Evolutionary conservation across 2,797 vertebrate species (phyloP), one percentile per base, ranked within the genome.

Genomic region (Anableps anableps): DNA sequence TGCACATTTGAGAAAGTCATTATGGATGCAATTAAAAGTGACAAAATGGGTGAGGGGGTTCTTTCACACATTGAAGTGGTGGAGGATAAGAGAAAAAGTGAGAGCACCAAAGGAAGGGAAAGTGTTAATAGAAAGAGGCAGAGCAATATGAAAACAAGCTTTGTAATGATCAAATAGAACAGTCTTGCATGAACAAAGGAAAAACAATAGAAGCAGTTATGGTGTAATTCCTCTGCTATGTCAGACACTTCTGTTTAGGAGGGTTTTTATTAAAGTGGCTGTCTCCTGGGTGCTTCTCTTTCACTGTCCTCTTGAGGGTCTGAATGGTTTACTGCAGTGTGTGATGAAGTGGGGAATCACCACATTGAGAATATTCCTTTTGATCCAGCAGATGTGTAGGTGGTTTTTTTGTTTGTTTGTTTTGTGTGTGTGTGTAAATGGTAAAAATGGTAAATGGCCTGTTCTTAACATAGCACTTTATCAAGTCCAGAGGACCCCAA

Each of bases 221-320:
- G 66, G 75, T 86, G 88, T 94, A 93, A 95, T 95, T 94, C 91
- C 92, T 92, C 88, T 93, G 84, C 82, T 91, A 87, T 91, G 91
- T 86, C 90, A 93, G 91, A 92, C 93, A 92, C 91, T 88, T 89
- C 86, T 74, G 82, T 87, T 94, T 93, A 88, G 85, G 86, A 91
- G 85, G 64, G 82, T 89, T 93, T 93, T 95, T 95, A 94, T 95
- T 95, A 94, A 95, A 94, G 89, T 75, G 78, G 83, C 85, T 85
- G 80, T 89, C 87, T 91, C 89, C 82, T 31, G 31, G 78, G 89
- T 90, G 87, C 81, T 81, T 80, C 84, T 87, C 80, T 87, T 92
- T 92, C 90, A 90, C 83, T 83, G 85, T 82, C 81, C 90, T 91
- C 93, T 89, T 64, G 88, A 92, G 94, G 91, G 85, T 80, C 74